Base-by-base conservation (phyloP, 2,797 vertebrate genomes). In the Paratrypauchen microcephalus region DNA sequence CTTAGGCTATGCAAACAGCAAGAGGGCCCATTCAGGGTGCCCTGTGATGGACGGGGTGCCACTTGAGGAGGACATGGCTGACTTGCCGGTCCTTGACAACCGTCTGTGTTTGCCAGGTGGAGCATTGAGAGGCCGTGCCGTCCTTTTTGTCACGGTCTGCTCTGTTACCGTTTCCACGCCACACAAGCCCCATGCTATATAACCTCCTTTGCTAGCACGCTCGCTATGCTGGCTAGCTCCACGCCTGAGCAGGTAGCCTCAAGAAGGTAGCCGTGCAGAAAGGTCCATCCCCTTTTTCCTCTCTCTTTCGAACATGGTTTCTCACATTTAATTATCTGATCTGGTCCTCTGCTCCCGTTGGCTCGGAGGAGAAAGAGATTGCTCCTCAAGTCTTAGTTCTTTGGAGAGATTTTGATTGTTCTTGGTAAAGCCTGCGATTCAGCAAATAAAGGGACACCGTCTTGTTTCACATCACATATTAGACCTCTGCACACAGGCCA, bases 291-390 rank as follows among this genome's bases (percentile, higher is more conserved):
- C 87, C 90, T 88, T 91, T 52, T 64, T 48, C 62, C 41, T 91
- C 91, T 88, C 87, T 86, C 89, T 91, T 90, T 89, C 83, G 69
- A 60, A 79, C 72, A 69, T 89, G 80, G 88, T 92, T 95, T 95
- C 95, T 96, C 95, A 95, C 96, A 95, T 98, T 96, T 97, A 96
- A 97, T 97, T 96, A 96, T 96, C 94, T 94, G 94, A 93, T 95
- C 94, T 94, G 91, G 89, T 89, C 92, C 92, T 94, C 93, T 92
- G 18, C 48, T 95, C 93, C 94, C 82, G 87, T 83, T 62, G 87
- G 92, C 93, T 93, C 93, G 88, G 88, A 91, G 89, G 93, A 94
- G 94, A 97, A 95, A 94, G 89, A 93, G 92, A 94, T 94, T 88
- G 92, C 92, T 92, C 89, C 92, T 92, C 84, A 69, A 78, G 78